Percentiles rank a stretch among this genome's conserved stretches.
These are phyloP conservation scores for Tribolium castaneum DNA, from an alignment of 1,140 invertebrate species.

Conservation along the genomic window DNA sequence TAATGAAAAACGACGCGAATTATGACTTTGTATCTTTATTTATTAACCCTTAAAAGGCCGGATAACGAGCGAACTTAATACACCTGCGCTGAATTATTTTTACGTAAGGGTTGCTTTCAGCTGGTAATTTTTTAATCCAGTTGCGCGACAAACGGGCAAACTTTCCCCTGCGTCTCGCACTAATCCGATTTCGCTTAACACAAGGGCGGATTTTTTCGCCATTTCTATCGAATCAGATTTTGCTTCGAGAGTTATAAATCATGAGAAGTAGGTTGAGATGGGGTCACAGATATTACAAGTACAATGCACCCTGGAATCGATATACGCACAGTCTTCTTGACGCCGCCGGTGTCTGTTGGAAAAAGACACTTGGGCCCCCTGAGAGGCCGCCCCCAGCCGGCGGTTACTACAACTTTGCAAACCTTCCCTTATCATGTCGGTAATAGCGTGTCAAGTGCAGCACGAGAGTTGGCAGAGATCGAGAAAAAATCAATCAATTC, in stretches of 20 bases:
- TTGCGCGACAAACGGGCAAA: background rate
- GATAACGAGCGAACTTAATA: background rate
- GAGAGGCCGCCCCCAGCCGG: background rate
- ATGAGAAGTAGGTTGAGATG: conserved; percentile 17
- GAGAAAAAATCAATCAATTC: background rate
- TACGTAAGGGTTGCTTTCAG: no score
- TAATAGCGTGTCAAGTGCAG: background rate
- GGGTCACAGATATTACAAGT: conserved; percentile 11
- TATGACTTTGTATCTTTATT: conserved; percentile 6
- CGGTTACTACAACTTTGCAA: no score
- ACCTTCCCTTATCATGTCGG: background rate
- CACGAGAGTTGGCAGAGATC: background rate
- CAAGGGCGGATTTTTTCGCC: background rate
- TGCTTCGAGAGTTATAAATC: conserved; percentile 1
- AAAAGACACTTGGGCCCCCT: background rate
- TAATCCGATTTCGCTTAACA: background rate
- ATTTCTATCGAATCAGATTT: background rate
- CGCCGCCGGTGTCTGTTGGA: conserved; percentile 19
- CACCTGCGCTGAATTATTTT: no score
- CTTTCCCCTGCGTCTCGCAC: background rate
- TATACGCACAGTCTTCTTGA: conserved; percentile 24
- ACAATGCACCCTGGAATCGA: conserved; percentile 25
- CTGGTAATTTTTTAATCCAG: background rate
- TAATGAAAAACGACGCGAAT: conserved; percentile 5
- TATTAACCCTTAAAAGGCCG: background rate